Conservation (phyloP, 2,797 vertebrate genomes). For the Ctenopoma multispine region DNA sequence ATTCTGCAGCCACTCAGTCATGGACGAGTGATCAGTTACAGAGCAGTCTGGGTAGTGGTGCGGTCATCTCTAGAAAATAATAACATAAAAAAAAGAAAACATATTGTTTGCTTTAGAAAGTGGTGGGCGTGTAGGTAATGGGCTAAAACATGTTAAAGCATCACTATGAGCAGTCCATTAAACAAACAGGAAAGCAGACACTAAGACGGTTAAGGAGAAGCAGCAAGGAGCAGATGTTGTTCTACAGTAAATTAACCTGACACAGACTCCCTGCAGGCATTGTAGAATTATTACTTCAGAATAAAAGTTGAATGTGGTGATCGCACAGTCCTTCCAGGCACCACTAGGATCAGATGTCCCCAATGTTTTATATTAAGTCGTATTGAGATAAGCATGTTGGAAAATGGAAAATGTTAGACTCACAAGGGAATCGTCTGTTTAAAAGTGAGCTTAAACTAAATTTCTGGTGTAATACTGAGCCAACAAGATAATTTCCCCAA, state of each 20-base stretch:
- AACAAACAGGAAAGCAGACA: constrained; percentile 4
- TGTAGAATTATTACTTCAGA: constrained; percentile 12
- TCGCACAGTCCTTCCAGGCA: not conserved
- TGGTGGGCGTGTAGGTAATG: not conserved
- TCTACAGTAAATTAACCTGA: constrained; percentile 13
- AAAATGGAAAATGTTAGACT: constrained; percentile 33
- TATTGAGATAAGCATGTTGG: constrained; percentile 22
- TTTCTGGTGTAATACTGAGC: constrained; percentile 15
- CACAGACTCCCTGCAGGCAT: not conserved
- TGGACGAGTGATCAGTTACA: not conserved
- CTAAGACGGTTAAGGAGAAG: constrained; percentile 3
- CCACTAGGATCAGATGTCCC: constrained; percentile 34
- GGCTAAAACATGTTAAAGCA: not conserved
- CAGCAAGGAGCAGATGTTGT: not conserved
- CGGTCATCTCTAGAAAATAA: not conserved
- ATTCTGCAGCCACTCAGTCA: not conserved
- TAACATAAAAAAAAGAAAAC: not conserved
- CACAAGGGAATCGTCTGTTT: constrained; percentile 30
- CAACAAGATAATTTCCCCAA: constrained; percentile 44
- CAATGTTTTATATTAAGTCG: constrained; percentile 45
- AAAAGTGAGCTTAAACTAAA: constrained; percentile 19
- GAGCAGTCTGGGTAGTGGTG: not conserved
- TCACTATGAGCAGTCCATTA: constrained; percentile 12
- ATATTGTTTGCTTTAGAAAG: not conserved
- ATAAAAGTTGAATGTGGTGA: constrained; percentile 19